Percentiles rank a stretch among this genome's conserved stretches.
These are phyloP conservation scores for Trichogramma evanescens DNA, from an alignment of 2,888 invertebrate genomes.

Conservation along the genomic window DNA sequence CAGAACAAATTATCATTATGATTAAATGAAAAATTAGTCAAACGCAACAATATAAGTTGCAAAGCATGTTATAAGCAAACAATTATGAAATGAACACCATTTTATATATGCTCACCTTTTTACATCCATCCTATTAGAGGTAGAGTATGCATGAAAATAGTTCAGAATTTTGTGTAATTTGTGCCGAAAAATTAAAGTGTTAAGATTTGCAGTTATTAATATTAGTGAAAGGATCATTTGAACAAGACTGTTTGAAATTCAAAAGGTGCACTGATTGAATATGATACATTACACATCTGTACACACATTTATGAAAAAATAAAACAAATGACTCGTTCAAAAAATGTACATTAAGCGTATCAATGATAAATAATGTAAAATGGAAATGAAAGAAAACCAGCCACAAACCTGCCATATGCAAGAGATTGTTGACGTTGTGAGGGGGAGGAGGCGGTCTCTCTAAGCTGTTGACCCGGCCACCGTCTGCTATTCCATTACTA, in stretches of 20 bases:
- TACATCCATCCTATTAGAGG: constrained; percentile 46
- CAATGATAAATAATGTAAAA: no score
- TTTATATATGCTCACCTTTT: constrained; percentile 37
- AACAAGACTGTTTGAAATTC: no score
- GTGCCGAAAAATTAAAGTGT: no score
- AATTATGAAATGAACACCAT: not conserved
- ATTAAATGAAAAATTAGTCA: not conserved
- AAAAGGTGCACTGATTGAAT: no score
- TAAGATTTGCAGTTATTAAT: no score
- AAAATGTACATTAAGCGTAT: not conserved
- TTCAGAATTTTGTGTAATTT: no score
- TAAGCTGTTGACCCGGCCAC: constrained; percentile 52
- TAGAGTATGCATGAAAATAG: no score
- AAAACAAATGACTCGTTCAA: not conserved
- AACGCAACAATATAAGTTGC: not conserved
- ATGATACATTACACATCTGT: no score
- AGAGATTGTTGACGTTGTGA: constrained; percentile 61
- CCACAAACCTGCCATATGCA: constrained; percentile 73
- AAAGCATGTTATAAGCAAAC: not conserved
- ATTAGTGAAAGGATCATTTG: no score
- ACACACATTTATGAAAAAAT: no score
- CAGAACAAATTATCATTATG: no score
- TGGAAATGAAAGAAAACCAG: constrained; percentile 1
- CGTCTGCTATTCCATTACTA: constrained; percentile 48
- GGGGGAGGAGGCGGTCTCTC: constrained; percentile 70